Conservation (phyloP, 2,113 vertebrate species). For the Pomatostomus ruficeps region DNA sequence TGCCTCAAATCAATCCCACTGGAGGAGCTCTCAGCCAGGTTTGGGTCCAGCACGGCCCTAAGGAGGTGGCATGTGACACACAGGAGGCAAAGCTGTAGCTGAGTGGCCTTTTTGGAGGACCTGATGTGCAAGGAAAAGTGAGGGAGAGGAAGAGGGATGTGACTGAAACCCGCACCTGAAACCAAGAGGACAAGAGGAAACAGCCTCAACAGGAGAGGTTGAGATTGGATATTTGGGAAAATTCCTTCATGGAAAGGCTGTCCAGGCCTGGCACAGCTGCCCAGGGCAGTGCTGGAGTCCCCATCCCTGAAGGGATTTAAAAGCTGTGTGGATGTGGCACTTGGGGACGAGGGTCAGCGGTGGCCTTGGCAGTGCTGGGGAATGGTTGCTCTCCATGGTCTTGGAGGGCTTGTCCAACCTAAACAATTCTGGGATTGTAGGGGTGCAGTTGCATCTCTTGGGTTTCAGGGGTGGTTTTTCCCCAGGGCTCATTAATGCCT, state of each 20-base stretch:
- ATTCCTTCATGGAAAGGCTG: not conserved
- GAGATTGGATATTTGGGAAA: not conserved
- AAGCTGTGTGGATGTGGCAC: not conserved
- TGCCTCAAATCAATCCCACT: not conserved
- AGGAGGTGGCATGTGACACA: not conserved
- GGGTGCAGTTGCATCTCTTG: not conserved
- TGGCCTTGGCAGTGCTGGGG: not conserved
- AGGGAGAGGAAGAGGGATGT: not conserved
- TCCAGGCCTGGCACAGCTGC: not conserved
- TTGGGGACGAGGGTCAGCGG: not conserved
- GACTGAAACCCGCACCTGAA: not conserved
- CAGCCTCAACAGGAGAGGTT: not conserved
- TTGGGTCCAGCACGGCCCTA: rapidly evolving
- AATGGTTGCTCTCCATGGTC: not conserved
- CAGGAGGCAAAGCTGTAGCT: not conserved
- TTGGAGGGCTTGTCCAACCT: not conserved
- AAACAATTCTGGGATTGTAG: no score
- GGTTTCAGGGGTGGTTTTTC: not conserved
- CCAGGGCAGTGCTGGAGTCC: not conserved
- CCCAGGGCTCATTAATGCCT: not conserved
- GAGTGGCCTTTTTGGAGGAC: not conserved
- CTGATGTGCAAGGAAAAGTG: not conserved
- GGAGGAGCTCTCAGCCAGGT: not conserved
- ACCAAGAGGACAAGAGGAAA: not conserved
- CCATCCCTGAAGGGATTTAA: not conserved